A percentile compares a stretch with the other conserved stretches of the same genome.
Conservation (phyloP, 2,113 vertebrate genomes). For the Apeltes quadracus region DNA sequence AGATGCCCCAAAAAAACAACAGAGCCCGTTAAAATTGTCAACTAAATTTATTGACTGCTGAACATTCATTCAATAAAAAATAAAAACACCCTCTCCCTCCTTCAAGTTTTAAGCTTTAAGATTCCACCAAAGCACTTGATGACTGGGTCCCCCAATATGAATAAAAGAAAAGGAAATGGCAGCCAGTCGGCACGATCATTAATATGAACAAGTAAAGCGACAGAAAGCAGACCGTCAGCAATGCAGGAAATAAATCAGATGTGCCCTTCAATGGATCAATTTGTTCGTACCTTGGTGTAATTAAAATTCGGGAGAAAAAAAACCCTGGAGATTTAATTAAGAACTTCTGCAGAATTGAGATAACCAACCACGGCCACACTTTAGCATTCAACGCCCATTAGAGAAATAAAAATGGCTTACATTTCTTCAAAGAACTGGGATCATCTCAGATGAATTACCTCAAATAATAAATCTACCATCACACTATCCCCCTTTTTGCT, state of each 20-base stretch:
- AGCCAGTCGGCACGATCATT: conserved; percentile 30
- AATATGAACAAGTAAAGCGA: conserved; percentile 16
- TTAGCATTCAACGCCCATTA: conserved; percentile 9
- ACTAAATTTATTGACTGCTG: conserved; percentile 69
- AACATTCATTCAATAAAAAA: conserved; percentile 50
- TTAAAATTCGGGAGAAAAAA: background rate
- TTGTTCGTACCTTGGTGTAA: background rate
- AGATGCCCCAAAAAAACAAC: background rate
- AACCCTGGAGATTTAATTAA: background rate
- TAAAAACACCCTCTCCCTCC: conserved; percentile 24
- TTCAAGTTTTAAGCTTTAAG: conserved; percentile 54
- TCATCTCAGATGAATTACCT: background rate
- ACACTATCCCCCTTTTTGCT: too few relatives aligned
- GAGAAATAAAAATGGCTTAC: background rate
- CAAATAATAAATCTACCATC: too few relatives aligned
- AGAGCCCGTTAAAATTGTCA: conserved; percentile 37
- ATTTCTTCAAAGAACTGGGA: conserved; percentile 9
- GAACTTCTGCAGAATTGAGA: background rate
- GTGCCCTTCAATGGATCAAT: background rate
- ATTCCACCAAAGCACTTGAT: conserved; percentile 14
- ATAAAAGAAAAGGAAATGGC: conserved; percentile 7
- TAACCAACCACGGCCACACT: background rate
- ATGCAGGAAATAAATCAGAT: conserved; percentile 2
- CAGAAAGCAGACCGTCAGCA: background rate
- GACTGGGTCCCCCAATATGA: conserved; percentile 35